Percentiles rank a stretch among this genome's conserved stretches.
phyloP scores from a whole-genome alignment of 2,797 vertebrate species.

The Sebastolobus alascanus region DNA sequence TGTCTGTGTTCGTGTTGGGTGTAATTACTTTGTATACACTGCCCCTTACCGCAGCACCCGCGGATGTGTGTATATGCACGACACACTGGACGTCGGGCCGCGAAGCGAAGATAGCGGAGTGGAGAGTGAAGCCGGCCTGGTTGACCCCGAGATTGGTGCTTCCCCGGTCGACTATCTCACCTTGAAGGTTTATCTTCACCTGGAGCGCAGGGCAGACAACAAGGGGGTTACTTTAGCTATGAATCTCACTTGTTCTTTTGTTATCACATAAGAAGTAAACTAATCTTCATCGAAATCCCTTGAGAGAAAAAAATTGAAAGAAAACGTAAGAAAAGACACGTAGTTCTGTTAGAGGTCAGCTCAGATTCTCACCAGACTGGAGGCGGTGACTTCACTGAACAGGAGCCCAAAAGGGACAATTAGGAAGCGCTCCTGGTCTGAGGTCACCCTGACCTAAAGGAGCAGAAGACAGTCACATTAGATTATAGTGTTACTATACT shows the following conservation, averaged over 20 bases:
- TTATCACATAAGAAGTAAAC: not conserved
- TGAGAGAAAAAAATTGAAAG: not conserved
- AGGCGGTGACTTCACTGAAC: constrained; percentile 97
- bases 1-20: not conserved
- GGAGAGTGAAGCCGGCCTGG: constrained; percentile 94
- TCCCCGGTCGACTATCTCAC: constrained; percentile 94
- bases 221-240: not conserved
- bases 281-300: not conserved
- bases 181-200: constrained; percentile 96
- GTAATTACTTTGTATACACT: not conserved
- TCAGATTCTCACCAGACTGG: constrained; percentile 91
- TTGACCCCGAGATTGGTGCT: constrained; percentile 97
- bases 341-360: not conserved
- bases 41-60: constrained; percentile 92
- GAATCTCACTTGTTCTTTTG: not conserved
- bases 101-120: constrained; percentile 93
- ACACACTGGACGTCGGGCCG: constrained; percentile 93
- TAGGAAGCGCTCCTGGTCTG: constrained; percentile 95
- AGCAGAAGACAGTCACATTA: constrained; percentile 26
- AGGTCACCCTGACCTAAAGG: constrained; percentile 92
- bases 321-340: not conserved
- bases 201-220: constrained; percentile 57
- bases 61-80: constrained; percentile 94
- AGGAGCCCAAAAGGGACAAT: constrained; percentile 97
- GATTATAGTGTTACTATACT: not conserved